Evolutionary conservation across 2,888 invertebrate species (phyloP).

Genomic region (Graphium colonna): DNA sequence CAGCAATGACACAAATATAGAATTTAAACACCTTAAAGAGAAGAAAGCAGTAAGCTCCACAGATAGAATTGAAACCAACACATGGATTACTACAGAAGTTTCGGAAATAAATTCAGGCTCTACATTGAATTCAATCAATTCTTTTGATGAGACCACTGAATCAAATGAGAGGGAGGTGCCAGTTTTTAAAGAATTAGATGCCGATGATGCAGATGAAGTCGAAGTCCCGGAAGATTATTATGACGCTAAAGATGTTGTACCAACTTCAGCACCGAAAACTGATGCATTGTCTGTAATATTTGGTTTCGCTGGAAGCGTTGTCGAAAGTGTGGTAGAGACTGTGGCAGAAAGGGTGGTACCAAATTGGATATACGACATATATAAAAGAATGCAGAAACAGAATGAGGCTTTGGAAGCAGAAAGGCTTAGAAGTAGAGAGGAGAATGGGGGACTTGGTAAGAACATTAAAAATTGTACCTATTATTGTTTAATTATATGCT

Average conservation of each 20-base stretch:
- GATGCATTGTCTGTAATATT: slow-evolving; percentile 68
- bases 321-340: slow-evolving; percentile 66
- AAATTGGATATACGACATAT: slow-evolving; percentile 63
- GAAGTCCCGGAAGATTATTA: slow-evolving; percentile 69
- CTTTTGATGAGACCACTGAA: slow-evolving; percentile 35
- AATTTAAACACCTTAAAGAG: background rate
- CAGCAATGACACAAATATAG: slow-evolving; percentile 26
- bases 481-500: too few relatives aligned
- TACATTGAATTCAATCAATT: slow-evolving; percentile 20
- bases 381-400: slow-evolving; percentile 70
- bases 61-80: slow-evolving; percentile 1
- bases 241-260: slow-evolving; percentile 63
- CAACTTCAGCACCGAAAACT: slow-evolving; percentile 63
- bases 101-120: background rate
- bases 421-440: slow-evolving; percentile 67
- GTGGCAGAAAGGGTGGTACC: slow-evolving; percentile 72
- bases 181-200: slow-evolving; percentile 60
- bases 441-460: slow-evolving; percentile 73
- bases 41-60: slow-evolving; percentile 24
- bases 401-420: slow-evolving; percentile 69
- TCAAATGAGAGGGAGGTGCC: slow-evolving; percentile 48
- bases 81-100: slow-evolving; percentile 5
- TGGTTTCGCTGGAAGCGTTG: slow-evolving; percentile 70
- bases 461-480: too few relatives aligned
- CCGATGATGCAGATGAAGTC: slow-evolving; percentile 46